Evolutionary conservation across 2,888 invertebrate species (phyloP), one percentile per base, ranked within the genome.

Genomic region (Dilophus febrilis): DNA sequence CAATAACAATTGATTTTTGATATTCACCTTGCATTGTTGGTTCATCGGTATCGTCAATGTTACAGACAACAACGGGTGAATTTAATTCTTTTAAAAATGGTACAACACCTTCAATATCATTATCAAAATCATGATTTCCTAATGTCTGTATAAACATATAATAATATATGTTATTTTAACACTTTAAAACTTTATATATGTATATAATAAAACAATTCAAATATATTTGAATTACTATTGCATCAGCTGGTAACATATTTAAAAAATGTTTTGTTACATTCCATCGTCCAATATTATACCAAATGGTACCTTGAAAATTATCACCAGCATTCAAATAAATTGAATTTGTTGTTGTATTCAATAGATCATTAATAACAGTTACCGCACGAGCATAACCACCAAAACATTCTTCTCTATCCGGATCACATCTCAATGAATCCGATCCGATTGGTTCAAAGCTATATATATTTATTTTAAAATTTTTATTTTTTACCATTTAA

Each of bases 91-190:
- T 60, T 8, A 91, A 62, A 50, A 83, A 88, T 0, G 84, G 82
- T n/a, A 75, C 65, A 11, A 91, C 58, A 4, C 84, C 86, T 1
- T 64, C 61, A 1, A 83, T 66, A 4, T 80, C 82, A 44, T 81
- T 73, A 62, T 92, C 92, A 52, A 92, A 87, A 59, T 92, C 91
- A 57, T 92, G 91, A 55, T 92, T 92, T 19, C 91, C 91, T 46
- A 92, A 64, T 12, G 80, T 79, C 90, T 90, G 67, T 53, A 65
- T 66, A 12, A 28, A 19, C 14, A 47, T 16, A 17, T 32, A 18
- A 6, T 22, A 6, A 22, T 22, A 22, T 6, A 6, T 22, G 22
- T 6, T 22, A 22, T 22, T 6, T n/a, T n/a, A n/a, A n/a, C n/a
- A n/a, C n/a, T n/a, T n/a, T 22, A 22, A 22, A 6, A 22, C 5